phyloP scores from a whole-genome alignment of 2,113 vertebrate genomes.

The Sinocyclocheilus rhinocerous region DNA sequence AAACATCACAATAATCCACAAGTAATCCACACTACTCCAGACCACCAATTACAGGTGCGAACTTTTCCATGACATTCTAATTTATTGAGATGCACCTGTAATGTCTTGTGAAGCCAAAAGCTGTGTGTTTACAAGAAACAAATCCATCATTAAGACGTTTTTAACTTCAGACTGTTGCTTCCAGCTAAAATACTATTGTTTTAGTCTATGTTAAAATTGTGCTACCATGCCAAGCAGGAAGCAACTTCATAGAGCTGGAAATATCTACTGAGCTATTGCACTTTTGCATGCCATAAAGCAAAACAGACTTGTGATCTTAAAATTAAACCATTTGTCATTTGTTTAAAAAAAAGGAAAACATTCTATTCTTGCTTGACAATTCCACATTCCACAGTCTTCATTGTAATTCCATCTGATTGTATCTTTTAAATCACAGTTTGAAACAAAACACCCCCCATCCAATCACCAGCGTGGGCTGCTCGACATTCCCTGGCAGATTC shows the following conservation, averaged over 20 bases:
- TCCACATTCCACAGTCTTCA: constrained; percentile 65
- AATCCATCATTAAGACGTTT: not conserved
- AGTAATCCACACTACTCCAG: no score
- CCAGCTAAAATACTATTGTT: not conserved
- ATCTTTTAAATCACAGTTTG: constrained; percentile 66
- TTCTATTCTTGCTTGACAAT: constrained; percentile 43
- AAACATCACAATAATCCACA: not conserved
- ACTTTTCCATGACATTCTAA: no score
- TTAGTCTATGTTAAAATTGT: not conserved
- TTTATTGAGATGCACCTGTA: no score
- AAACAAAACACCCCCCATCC: constrained; percentile 49
- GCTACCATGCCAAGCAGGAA: not conserved
- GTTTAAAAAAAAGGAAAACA: constrained; percentile 35
- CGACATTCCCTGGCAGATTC: constrained; percentile 53
- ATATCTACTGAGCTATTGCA: not conserved
- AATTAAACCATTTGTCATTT: constrained; percentile 30
- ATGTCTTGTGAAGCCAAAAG: not conserved
- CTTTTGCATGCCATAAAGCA: not conserved
- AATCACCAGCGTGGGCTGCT: constrained; percentile 56
- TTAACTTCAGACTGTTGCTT: not conserved
- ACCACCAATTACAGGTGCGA: not conserved
- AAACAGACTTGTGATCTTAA: not conserved
- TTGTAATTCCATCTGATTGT: constrained; percentile 64
- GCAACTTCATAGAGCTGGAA: not conserved
- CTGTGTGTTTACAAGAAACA: not conserved